These are phyloP conservation scores for Micrasema minimum DNA, from an alignment of 1,140 invertebrate species.

Conservation along the genomic window DNA sequence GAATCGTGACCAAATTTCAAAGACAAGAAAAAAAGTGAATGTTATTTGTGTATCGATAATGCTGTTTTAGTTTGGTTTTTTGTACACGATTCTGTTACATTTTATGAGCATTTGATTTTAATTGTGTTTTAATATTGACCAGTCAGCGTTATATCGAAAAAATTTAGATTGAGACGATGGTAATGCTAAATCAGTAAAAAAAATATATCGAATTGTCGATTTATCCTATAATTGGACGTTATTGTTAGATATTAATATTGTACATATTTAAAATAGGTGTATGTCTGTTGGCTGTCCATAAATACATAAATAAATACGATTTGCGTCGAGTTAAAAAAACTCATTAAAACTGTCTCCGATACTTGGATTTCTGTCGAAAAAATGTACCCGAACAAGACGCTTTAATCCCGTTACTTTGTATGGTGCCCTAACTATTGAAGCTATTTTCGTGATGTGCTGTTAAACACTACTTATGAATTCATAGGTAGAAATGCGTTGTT, in stretches of 20 bases:
- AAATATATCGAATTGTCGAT: too few species aligned
- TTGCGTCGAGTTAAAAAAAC: not conserved
- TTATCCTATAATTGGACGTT: too few species aligned
- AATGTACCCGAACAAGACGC: not conserved
- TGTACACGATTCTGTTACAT: not conserved
- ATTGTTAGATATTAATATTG: too few species aligned
- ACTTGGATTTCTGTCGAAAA: not conserved
- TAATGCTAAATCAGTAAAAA: not conserved
- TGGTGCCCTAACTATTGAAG: not conserved
- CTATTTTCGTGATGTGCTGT: too few species aligned
- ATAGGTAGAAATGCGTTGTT: too few species aligned
- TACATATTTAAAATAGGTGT: too few species aligned
- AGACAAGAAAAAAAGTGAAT: constrained; percentile 16
- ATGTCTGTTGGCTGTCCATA: too few species aligned
- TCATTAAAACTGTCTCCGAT: constrained; percentile 6
- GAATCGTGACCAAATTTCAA: constrained; percentile 26
- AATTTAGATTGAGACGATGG: not conserved
- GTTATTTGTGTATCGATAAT: constrained; percentile 9
- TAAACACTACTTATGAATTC: too few species aligned
- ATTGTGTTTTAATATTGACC: not conserved
- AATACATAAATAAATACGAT: too few species aligned
- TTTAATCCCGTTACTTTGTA: constrained; percentile 14
- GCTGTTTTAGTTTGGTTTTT: constrained; percentile 5
- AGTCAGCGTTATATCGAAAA: not conserved
- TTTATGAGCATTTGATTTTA: not conserved